These are phyloP conservation scores for Phalanger gymnotis DNA, from an alignment of 2,797 vertebrate species.

Conservation along the genomic window DNA sequence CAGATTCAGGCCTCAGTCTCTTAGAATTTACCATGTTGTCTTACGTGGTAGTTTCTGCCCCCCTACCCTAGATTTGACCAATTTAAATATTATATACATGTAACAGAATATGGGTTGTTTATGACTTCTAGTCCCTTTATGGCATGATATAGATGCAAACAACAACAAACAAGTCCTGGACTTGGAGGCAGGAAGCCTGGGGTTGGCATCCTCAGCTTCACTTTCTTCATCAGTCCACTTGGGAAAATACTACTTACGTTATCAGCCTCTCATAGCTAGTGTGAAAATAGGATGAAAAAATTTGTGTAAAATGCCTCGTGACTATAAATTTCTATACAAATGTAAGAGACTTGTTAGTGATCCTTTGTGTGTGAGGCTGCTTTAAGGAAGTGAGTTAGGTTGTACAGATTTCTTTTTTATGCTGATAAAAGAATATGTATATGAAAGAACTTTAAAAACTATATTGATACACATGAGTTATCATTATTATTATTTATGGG, in stretches of 20 bases:
- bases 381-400: neutral
- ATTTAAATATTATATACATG: neutral
- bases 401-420: neutral
- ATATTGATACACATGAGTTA: neutral
- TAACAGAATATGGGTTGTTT: neutral
- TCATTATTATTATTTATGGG: neutral
- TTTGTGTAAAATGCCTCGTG: neutral
- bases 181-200: neutral
- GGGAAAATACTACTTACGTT: neutral
- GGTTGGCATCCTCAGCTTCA: neutral
- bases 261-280: neutral
- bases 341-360: neutral
- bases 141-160: too few relatives aligned
- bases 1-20: neutral
- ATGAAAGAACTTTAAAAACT: neutral
- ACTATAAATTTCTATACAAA: neutral
- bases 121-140: neutral
- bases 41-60: neutral
- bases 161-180: neutral
- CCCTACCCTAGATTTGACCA: neutral
- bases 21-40: neutral
- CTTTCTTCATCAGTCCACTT: neutral
- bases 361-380: neutral
- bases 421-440: neutral
- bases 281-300: neutral